Conservation (phyloP, 2,797 vertebrate genomes). For the Sebastes trivittatus region DNA sequence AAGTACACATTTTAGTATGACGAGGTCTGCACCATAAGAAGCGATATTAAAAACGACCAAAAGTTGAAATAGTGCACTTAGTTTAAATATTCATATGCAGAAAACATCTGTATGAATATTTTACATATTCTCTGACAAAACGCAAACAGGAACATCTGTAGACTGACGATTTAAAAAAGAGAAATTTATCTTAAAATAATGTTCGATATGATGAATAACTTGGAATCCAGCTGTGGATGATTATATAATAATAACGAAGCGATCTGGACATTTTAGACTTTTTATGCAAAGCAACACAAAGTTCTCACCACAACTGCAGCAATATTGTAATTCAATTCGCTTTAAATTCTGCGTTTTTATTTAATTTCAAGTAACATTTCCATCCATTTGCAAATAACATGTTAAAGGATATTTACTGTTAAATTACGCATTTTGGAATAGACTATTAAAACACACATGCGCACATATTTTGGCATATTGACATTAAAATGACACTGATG, state of each 20-base stretch:
- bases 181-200: neutral
- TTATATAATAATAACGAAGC: neutral
- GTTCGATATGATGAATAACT: neutral
- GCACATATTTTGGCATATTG: neutral
- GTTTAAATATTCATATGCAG: slow-evolving; percentile 12
- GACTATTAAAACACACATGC: neutral
- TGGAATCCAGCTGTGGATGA: neutral
- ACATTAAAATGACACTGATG: neutral
- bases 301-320: neutral
- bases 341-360: neutral
- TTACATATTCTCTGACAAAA: slow-evolving; percentile 20
- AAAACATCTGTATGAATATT: slow-evolving; percentile 18
- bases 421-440: neutral
- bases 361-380: neutral
- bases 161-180: neutral
- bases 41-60: neutral
- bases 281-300: slow-evolving; percentile 8
- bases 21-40: fast-evolving
- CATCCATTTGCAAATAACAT: neutral
- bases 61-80: neutral
- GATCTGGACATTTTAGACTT: neutral
- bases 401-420: neutral
- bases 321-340: neutral
- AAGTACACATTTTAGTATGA: neutral
- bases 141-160: neutral